Base-by-base conservation (phyloP, 64 coral and sea anemone species). In the Pachyseris speciosa region DNA sequence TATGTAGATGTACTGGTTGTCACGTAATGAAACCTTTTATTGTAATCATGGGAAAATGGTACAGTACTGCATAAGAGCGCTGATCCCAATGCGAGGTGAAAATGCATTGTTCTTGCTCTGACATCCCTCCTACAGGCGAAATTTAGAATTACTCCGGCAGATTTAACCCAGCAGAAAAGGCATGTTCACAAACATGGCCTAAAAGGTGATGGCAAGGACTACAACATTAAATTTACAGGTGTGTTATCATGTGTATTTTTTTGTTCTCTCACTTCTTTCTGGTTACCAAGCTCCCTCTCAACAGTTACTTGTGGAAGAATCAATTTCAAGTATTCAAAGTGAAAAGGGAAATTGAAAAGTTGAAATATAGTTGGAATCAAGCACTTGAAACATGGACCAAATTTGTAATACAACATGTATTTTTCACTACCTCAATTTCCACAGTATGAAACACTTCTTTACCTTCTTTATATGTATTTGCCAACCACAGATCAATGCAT, bases 181-280 rank as follows among this genome's bases (percentile, higher is more conserved):
- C 38, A 64, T 13, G 19, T 89, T n/a, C 37, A 89, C 17, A 68
- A 59, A 68, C 72, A 66, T 78, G 87, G 87, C 42, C 53, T 89
- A 31, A 65, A 16, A 65, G 52, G 78, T 42, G 87, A 89, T 89
- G 87, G 87, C 39, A 88, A 41, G 52, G 5, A 53, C 16, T 88
- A 72, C 51, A 59, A 75, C 8, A 53, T 88, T 43, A 74, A 74
- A 59, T 88, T 88, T 43, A 88, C 85, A 60, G 85, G 85, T 88
- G 60, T 67, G 64, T 67, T 34, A 34, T 10, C 15, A 31, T 5
- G 1, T 9, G 6, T 16, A 13, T 3, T 87, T 6, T 17, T 36
- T 55, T 58, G 25, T 63, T n/a, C 10, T 64, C 2, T 19, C 10
- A 83, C 2, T 37, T 60, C 4, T 83, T 6, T 19, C 6, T 33